Base-by-base conservation (phyloP, 2,113 vertebrate genomes). In the Tyto alba region DNA sequence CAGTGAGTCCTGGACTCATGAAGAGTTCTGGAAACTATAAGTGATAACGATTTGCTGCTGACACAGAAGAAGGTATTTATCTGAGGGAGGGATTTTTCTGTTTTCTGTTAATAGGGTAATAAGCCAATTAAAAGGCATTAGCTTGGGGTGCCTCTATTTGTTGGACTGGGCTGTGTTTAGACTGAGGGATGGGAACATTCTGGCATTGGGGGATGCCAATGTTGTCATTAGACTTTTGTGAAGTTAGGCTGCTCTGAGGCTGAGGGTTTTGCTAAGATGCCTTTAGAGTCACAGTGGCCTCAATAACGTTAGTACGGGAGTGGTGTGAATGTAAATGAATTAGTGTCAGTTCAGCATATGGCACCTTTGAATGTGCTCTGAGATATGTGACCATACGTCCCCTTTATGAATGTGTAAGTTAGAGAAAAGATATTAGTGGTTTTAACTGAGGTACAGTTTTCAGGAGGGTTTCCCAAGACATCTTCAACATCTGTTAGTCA, bases 241-340 rank as follows among this genome's bases (percentile, higher is more conserved):
- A 81, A 18, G 47, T 32, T 18, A 5, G 26, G 48, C 63, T 43
- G 69, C n/a, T 68, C 32, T 25, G 36, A 23, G 3, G 41, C 45
- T 3, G 7, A 20, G 56, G 47, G 27, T 2, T 19, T n/a, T 62
- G 41, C 40, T 11, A 11, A 26, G 14, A 30, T 56, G 22, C 40
- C 36, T 14, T 10, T 17, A 13, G 77, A 32, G 43, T 52, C 20
- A 15, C 43, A 16, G 64, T 11, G 64, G 59, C 72, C 79, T 36
- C 0, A 1, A 7, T 4, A n/a, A 30, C 1, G 14, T 45, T 8
- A 4, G 34, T 13, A 29, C 3, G 0, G 30, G 55, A 47, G 16
- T 11, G 41, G 34, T 40, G 29, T 30, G 38, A 41, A 19, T 2
- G 52, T 5, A 29, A 77, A 22, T 3, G 25, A 27, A 47, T 56